These are phyloP conservation scores for Myocastor coypus DNA, from an alignment of 2,113 vertebrate genomes.

Conservation along the genomic window DNA sequence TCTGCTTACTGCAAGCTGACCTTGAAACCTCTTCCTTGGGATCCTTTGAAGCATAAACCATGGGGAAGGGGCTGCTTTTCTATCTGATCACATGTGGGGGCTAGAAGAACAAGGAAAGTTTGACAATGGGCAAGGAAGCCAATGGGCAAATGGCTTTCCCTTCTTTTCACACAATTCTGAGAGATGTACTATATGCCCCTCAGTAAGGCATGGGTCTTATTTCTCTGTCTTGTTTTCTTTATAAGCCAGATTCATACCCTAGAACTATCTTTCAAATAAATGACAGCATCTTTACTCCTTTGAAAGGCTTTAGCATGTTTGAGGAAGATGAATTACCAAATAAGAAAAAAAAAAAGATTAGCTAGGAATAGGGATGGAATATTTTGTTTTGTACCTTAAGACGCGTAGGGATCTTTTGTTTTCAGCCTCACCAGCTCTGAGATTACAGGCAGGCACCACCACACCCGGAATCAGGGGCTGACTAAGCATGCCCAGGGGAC, in stretches of 20 bases:
- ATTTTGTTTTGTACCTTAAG: no score
- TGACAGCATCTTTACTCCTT: background rate
- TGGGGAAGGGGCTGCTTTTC: background rate
- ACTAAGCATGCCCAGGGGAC: no score
- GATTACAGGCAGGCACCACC: no score
- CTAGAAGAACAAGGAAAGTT: background rate
- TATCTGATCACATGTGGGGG: background rate
- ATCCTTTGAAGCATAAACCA: background rate
- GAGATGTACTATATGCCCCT: background rate
- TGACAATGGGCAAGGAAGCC: background rate
- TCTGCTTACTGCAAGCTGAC: background rate
- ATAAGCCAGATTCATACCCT: background rate
- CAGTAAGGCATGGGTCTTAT: background rate
- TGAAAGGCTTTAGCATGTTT: slow-evolving; percentile 45
- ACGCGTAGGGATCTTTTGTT: no score
- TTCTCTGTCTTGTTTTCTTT: background rate
- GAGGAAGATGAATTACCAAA: no score
- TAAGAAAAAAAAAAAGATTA: no score
- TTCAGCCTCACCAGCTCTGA: no score
- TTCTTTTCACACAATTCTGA: background rate
- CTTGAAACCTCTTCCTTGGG: background rate
- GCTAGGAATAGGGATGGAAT: no score
- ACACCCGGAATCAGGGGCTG: no score
- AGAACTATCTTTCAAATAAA: background rate
- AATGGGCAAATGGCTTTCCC: background rate